phyloP scores from a whole-genome alignment of 2,797 vertebrate species.

The Hylomyscus alleni region DNA sequence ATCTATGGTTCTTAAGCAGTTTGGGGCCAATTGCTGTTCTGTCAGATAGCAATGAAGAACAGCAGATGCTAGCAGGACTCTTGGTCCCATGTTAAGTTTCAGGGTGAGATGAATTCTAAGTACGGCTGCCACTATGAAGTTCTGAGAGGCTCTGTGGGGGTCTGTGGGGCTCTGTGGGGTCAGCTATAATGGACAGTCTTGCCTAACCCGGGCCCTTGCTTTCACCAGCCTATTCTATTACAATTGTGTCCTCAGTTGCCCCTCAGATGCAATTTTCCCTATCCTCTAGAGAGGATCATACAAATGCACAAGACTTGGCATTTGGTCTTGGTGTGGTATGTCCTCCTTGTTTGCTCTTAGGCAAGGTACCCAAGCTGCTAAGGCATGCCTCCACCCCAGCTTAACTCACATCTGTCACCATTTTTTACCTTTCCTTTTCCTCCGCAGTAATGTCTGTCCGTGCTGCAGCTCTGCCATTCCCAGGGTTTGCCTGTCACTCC shows the following conservation, averaged over 20 bases:
- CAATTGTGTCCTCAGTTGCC: background rate
- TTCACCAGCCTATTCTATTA: background rate
- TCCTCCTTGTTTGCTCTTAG: background rate
- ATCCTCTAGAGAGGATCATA: background rate
- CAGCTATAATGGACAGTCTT: background rate
- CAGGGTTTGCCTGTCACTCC: background rate
- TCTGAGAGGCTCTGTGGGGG: background rate
- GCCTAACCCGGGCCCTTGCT: background rate
- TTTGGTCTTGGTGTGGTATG: background rate
- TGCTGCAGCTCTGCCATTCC: background rate
- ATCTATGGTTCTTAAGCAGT: slow-evolving; percentile 74
- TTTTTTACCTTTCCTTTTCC: background rate
- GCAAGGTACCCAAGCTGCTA: background rate
- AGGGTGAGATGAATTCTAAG: background rate
- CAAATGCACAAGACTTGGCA: background rate
- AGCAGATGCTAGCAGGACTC: slow-evolving; percentile 57
- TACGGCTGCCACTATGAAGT: fast-evolving
- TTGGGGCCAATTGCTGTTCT: slow-evolving; percentile 79
- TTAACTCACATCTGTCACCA: background rate
- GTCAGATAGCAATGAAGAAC: slow-evolving; percentile 82
- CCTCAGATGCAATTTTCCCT: background rate
- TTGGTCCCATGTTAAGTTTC: background rate
- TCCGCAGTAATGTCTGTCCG: background rate
- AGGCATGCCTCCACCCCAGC: no score
- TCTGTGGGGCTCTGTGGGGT: background rate